Percentiles rank a stretch among this genome's conserved stretches.
These are phyloP conservation scores for Drosophila antonietae DNA, from an alignment of 2,888 invertebrate genomes.

Conservation along the genomic window DNA sequence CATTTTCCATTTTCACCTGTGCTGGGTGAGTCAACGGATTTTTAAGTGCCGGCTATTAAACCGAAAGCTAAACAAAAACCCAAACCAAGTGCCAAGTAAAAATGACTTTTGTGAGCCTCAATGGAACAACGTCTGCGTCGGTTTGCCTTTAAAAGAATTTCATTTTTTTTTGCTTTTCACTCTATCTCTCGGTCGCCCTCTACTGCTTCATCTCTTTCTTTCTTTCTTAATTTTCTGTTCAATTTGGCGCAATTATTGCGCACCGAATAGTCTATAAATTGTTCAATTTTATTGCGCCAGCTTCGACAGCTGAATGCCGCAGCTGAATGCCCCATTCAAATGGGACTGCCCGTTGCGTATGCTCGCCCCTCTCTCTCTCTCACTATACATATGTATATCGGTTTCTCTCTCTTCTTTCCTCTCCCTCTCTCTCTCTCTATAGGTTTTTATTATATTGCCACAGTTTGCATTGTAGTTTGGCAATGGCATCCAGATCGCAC, in stretches of 20 bases:
- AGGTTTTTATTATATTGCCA: slow-evolving; percentile 55
- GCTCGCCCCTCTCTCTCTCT: not conserved
- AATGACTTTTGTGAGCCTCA: slow-evolving; percentile 40
- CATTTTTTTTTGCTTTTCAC: slow-evolving; percentile 6
- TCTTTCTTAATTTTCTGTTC: slow-evolving; percentile 57
- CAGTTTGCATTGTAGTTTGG: slow-evolving; percentile 75
- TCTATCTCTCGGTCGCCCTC: slow-evolving; percentile 4
- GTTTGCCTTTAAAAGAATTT: slow-evolving; percentile 39
- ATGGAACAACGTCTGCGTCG: slow-evolving; percentile 12
- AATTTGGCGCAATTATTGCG: slow-evolving; percentile 76
- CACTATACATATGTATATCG: no score
- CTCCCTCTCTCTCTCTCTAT: slow-evolving; percentile 3
- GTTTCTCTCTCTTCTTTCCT: not conserved
- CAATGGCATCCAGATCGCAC: slow-evolving; percentile 66
- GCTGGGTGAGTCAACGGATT: slow-evolving; percentile 69
- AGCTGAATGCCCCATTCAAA: slow-evolving; percentile 23
- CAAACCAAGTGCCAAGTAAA: slow-evolving; percentile 52
- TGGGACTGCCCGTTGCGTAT: slow-evolving; percentile 24
- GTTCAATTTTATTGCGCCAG: slow-evolving; percentile 81
- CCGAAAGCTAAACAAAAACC: slow-evolving; percentile 71
- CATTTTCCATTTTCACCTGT: slow-evolving; percentile 13
- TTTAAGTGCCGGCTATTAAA: slow-evolving; percentile 77
- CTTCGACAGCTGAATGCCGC: slow-evolving; percentile 82
- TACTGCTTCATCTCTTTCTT: slow-evolving; percentile 14
- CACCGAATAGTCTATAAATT: slow-evolving; percentile 81